Evolutionary conservation across 2,888 invertebrate genomes (phyloP), one percentile per base, ranked within the genome.

Genomic region (Acanthosepion pharaonis): DNA sequence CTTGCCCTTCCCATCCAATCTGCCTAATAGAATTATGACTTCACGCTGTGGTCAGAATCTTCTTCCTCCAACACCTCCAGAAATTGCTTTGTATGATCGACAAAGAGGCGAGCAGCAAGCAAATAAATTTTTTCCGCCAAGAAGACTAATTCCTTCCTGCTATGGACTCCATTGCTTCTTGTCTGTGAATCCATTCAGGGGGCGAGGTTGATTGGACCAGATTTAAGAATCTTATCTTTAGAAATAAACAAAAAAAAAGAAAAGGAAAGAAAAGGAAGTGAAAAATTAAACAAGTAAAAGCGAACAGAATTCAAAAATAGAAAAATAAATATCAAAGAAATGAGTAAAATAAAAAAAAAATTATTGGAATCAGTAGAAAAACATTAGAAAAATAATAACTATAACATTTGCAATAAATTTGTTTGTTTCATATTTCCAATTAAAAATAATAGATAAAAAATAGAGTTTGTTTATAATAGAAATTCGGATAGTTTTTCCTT

Each of bases 91-190:
- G 78, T 78, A 33, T 78, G 78, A 78, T 78, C 78, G 78, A 78
- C n/a, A 78, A 33, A 78, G 78, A 78, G 33, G 78, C n/a, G 78
- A n/a, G 33, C 78, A 78, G 78, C 78, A 33, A 78, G 78, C 78
- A 78, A 78, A 78, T 78, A 78, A 78, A n/a, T n/a, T 78, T 78
- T 78, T 78, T 78, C 78, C 78, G 78, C n/a, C 78, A 78, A n/a
- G n/a, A 78, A 78, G 78, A 78, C 78, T 78, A 78, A 78, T 78
- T 78, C 78, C 78, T 78, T n/a, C 78, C 78, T 78, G 78, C 78
- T 78, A 78, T 78, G 78, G 78, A 78, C 78, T 78, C 78, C 78
- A n/a, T 78, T 78, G 78, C 78, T 78, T 78, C 78, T 78, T n/a
- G n/a, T 11, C 78, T 78, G 78, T n/a, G 78, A 78, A 78, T 78